phyloP scores from a whole-genome alignment of 2,797 vertebrate species.

The Gallinago nigripennis region DNA sequence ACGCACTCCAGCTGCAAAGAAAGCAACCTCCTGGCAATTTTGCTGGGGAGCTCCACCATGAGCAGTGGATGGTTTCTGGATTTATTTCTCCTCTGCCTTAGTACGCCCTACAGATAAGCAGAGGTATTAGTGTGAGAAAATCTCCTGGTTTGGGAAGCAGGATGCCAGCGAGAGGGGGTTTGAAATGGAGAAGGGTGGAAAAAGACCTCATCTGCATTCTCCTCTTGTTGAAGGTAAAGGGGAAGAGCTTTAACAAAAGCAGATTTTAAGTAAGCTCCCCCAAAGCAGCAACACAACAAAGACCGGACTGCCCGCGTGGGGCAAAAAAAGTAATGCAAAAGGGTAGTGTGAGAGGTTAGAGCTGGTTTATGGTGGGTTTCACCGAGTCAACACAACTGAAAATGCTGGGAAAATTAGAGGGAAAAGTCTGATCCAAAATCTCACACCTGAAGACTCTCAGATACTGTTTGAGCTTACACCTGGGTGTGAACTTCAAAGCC shows the following conservation, averaged over 20 bases:
- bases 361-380: neutral
- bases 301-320: neutral
- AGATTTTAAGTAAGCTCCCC: neutral
- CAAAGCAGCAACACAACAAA: neutral
- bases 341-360: neutral
- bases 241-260: neutral
- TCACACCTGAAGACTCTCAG: neutral
- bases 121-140: neutral
- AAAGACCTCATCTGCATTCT: neutral
- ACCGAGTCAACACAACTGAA: neutral
- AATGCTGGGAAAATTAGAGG: neutral
- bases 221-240: neutral
- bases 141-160: neutral
- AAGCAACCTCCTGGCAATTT: neutral
- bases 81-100: neutral
- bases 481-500: neutral
- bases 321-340: neutral
- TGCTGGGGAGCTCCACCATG: neutral
- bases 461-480: neutral
- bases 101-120: neutral
- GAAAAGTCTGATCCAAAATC: neutral
- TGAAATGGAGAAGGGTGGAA: neutral
- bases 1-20: neutral
- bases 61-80: neutral
- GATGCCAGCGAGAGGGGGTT: fast-evolving